phyloP scores from a whole-genome alignment of 2,888 invertebrate genomes.

The Adineta ricciae region DNA sequence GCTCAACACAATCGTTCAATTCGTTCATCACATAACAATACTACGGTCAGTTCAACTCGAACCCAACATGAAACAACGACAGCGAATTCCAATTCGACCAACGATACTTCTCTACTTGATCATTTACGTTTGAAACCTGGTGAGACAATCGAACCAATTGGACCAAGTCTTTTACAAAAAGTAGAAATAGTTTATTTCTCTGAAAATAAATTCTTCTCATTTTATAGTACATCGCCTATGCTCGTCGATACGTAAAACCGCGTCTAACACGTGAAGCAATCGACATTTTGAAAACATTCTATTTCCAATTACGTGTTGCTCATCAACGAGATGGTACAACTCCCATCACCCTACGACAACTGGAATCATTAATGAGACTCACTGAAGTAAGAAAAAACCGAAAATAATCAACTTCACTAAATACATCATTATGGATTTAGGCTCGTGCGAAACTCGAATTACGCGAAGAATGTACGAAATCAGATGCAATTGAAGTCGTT shows the following conservation, averaged over 20 bases:
- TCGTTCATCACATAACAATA: not conserved
- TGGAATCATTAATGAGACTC: slow-evolving; percentile 75
- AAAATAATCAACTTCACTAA: too few species aligned
- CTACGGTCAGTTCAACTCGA: not conserved
- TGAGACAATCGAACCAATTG: slow-evolving; percentile 63
- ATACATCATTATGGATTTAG: slow-evolving; percentile 54
- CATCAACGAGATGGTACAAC: slow-evolving; percentile 60
- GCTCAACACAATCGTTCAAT: slow-evolving; percentile 55
- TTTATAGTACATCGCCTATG: slow-evolving; percentile 70
- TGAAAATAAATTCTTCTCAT: not conserved
- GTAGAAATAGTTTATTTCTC: slow-evolving; percentile 36
- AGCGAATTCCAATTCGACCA: not conserved
- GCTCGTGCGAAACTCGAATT: slow-evolving; percentile 79
- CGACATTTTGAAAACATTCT: slow-evolving; percentile 60
- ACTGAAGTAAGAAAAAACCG: slow-evolving; percentile 53
- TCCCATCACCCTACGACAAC: slow-evolving; percentile 76
- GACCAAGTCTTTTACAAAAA: slow-evolving; percentile 67
- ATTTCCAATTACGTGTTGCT: slow-evolving; percentile 63
- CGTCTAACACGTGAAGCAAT: slow-evolving; percentile 65
- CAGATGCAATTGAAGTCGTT: slow-evolving; percentile 58
- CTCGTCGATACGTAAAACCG: slow-evolving; percentile 74
- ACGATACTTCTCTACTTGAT: slow-evolving; percentile 52
- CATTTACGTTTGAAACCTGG: slow-evolving; percentile 57
- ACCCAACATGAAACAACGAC: not conserved
- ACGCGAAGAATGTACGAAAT: slow-evolving; percentile 64